Evolutionary conservation across 1,140 invertebrate genomes (phyloP).

Genomic region (Drosophila mauritiana): DNA sequence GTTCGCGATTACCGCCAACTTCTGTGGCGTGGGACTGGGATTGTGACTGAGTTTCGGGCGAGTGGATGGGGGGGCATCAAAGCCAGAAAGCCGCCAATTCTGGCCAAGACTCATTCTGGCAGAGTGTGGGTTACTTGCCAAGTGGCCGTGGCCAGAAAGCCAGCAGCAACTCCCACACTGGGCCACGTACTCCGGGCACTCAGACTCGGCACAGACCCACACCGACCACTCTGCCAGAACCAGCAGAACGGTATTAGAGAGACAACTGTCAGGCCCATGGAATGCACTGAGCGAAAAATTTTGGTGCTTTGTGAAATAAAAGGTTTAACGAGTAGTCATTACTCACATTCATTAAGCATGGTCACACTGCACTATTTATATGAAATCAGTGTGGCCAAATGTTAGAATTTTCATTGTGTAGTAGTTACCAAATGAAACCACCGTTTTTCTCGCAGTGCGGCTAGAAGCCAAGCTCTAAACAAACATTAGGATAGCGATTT

Average conservation of each 20-base stretch:
- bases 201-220: not conserved
- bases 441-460: not conserved
- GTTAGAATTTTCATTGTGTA: too few relatives aligned
- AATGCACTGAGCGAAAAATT: conserved; percentile 5
- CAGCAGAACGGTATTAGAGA: conserved; percentile 3
- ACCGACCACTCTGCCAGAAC: conserved; percentile 7
- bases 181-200: conserved; percentile 9
- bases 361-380: not conserved
- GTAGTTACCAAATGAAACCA: too few relatives aligned
- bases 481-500: conserved; percentile 12
- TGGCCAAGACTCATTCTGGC: conserved; percentile 41
- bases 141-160: conserved; percentile 59
- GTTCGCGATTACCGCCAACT: conserved; percentile 8
- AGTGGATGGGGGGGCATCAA: conserved; percentile 18
- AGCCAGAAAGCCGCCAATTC: conserved; percentile 57
- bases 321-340: too few relatives aligned
- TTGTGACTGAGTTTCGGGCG: not conserved
- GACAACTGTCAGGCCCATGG: conserved; percentile 13
- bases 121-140: conserved; percentile 52
- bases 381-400: not conserved
- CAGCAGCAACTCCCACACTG: conserved; percentile 45
- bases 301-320: too few relatives aligned
- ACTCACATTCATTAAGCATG: not conserved
- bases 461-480: not conserved
- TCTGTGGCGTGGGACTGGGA: conserved; percentile 29